Evolutionary conservation across 2,797 vertebrate genomes (phyloP), one percentile per base, ranked within the genome.

Genomic region (Chromobotia macracanthus): DNA sequence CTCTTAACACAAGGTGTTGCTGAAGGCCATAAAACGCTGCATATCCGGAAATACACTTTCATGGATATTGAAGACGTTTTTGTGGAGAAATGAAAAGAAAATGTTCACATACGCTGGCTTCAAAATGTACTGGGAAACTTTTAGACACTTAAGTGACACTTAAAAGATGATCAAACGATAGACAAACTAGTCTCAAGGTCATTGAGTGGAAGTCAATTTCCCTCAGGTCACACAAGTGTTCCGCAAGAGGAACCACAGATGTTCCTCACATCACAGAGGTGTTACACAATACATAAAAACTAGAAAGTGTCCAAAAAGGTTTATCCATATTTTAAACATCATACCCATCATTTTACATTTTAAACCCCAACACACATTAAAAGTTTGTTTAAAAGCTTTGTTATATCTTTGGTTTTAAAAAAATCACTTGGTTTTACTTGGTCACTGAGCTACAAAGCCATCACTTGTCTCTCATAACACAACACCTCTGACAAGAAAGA

Each of bases 11-110:
- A 68, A 80, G 76, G 61, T 69, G 79, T 58, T 72, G 28, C 46
- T 63, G 65, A 83, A 61, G 63, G 63, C 70, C 82, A 65, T 80
- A 56, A 77, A 64, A 74, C 35, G 56, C 50, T 23, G 44, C 28
- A 16, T 44, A 58, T 38, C 41, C 70, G 3, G 21, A 67, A 67
- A 58, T 60, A 67, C 38, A 51, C 44, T 35, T 31, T 44, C 48
- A 55, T 16, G 19, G 70, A 81, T 58, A 75, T 64, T 44, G 41
- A 46, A 46, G 55, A 66, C 58, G 75, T 73, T 83, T 75, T 56
- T 51, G 38, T 66, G 69, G 67, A 38, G 21, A 48, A 19, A 67
- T 41, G 8, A 68, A 63, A 68, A 48, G 66, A 46, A 60, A 55
- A 35, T 31, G 41, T 25, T 28, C 19, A 80, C 46, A 13, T 31